Percentiles rank a stretch among this genome's conserved stretches.
Conservation (phyloP, 2,113 vertebrate genomes). For the Lophotis ruficrista region DNA sequence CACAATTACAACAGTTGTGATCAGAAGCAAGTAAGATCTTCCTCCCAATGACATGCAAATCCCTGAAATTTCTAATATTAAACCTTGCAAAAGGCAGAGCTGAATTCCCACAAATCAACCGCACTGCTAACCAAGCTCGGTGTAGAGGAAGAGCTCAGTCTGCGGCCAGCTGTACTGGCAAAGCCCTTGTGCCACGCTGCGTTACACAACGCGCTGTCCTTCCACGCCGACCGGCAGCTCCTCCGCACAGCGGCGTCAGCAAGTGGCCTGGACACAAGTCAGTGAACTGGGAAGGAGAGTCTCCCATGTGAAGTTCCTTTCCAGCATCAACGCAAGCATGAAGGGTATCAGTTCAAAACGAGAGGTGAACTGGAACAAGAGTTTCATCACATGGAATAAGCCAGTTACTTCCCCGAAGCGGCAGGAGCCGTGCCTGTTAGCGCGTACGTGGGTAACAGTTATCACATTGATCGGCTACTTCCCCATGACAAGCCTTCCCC, state of each 20-base stretch:
- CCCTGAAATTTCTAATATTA: not conserved
- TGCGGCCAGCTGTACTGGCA: not conserved
- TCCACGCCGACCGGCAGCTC: not conserved
- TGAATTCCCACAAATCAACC: not conserved
- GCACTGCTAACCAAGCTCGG: fast-evolving
- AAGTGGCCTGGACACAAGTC: not conserved
- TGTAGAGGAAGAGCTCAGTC: fast-evolving
- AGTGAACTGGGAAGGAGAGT: not conserved
- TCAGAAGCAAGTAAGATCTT: not conserved
- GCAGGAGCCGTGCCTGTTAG: not conserved
- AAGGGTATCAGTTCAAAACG: not conserved
- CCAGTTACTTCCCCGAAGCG: not conserved
- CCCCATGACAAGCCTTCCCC: not conserved
- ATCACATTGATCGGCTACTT: not conserved
- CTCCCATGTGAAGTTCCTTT: not conserved
- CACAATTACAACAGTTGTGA: not conserved
- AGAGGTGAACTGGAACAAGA: not conserved
- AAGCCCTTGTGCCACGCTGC: fast-evolving
- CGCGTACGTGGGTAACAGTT: fast-evolving
- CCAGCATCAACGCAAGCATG: not conserved
- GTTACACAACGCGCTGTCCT: not conserved
- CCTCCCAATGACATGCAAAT: not conserved
- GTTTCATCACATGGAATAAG: not conserved
- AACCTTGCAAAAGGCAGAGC: not conserved
- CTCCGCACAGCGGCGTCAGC: not conserved